phyloP scores from a whole-genome alignment of 2,113 vertebrate genomes.

The Pygoscelis adeliae region DNA sequence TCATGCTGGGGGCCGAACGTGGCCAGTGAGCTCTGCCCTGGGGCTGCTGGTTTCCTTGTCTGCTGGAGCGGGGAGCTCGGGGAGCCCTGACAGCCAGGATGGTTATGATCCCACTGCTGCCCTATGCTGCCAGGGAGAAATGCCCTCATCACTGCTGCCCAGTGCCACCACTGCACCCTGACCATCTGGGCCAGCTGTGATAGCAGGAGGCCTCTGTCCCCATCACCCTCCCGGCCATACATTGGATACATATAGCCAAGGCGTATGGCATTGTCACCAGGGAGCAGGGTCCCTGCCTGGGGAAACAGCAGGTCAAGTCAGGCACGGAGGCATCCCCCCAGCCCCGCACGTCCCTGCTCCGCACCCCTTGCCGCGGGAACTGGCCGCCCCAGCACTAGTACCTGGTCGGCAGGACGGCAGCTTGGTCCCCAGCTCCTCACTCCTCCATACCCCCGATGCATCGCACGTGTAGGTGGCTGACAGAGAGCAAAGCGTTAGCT shows the following conservation, averaged over 20 bases:
- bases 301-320: background rate
- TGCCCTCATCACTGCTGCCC: background rate
- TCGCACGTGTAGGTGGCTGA: conserved; percentile 84
- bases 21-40: background rate
- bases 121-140: background rate
- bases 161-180: background rate
- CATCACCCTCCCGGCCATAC: background rate
- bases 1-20: background rate
- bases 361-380: rapidly evolving
- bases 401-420: conserved; percentile 81
- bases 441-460: conserved; percentile 79
- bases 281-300: background rate
- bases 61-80: rapidly evolving
- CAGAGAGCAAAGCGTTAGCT: background rate
- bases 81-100: background rate
- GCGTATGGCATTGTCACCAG: background rate
- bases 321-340: background rate
- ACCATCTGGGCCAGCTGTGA: rapidly evolving
- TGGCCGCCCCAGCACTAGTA: background rate
- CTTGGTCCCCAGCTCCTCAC: conserved; percentile 72
- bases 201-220: background rate
- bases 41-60: background rate
- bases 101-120: background rate
- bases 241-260: rapidly evolving
- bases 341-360: background rate